These are phyloP conservation scores for Plemyria rubiginata DNA, from an alignment of 2,888 invertebrate genomes.

Conservation along the genomic window DNA sequence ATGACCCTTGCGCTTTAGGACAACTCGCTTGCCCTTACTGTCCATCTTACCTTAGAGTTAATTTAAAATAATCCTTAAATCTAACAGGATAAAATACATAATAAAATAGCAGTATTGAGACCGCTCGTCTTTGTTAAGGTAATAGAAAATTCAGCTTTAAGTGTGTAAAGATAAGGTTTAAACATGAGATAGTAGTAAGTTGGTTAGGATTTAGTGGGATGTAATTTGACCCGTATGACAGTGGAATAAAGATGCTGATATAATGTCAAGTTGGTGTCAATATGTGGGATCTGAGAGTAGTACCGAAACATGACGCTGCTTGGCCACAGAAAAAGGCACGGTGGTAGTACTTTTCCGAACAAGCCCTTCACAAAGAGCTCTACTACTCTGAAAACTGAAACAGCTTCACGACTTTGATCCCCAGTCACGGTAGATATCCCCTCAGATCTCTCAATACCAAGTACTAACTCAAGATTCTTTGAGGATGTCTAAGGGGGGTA, in stretches of 20 bases:
- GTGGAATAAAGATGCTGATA: slow-evolving; percentile 31
- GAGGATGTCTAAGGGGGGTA: too few relatives aligned
- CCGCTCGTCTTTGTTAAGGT: background rate
- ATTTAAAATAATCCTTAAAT: background rate
- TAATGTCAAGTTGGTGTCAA: slow-evolving; percentile 19
- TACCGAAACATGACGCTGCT: background rate
- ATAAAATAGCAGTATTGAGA: background rate
- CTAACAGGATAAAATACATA: background rate
- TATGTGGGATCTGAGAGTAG: slow-evolving; percentile 20
- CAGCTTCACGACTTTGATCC: too few relatives aligned
- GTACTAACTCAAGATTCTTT: too few relatives aligned
- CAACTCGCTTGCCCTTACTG: slow-evolving; percentile 18
- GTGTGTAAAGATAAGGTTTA: background rate
- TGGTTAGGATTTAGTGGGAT: background rate
- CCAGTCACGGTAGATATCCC: too few relatives aligned
- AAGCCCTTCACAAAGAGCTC: too few relatives aligned
- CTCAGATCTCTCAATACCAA: too few relatives aligned
- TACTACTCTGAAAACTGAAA: too few relatives aligned
- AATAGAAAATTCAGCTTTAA: slow-evolving; percentile 3
- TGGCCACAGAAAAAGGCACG: too few relatives aligned
- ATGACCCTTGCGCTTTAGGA: slow-evolving; percentile 32
- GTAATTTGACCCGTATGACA: slow-evolving; percentile 25
- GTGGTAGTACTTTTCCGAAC: too few relatives aligned
- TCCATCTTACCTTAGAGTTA: background rate
- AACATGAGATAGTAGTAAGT: background rate